Base-by-base conservation (phyloP, 2,797 vertebrate species). In the Sebastiscus tertius region DNA sequence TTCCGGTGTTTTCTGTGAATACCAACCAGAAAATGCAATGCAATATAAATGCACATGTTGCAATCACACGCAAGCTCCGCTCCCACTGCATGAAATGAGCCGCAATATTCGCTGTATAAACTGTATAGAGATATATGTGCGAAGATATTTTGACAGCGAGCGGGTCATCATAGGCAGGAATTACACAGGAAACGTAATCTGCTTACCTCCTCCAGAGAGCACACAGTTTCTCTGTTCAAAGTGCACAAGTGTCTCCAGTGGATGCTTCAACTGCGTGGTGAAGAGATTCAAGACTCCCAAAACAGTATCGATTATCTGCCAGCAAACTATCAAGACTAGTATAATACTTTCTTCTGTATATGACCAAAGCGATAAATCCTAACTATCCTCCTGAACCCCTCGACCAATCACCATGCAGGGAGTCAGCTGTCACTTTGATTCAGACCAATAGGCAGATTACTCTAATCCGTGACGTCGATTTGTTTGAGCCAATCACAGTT, bases 171-270 rank as follows among this genome's bases (percentile, higher is more conserved):
- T 4, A 26, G 73, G 8, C 60, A 56, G 89, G 92, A 92, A 91
- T 92, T 89, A 92, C 71, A 52, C n/a, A 7, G 80, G 69, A 84
- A 65, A 83, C 79, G 16, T 95, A 95, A 95, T 93, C 94, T 91
- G 11, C 94, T 95, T 95, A 95, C 94, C 93, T 93, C 79, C 76
- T 85, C 34, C 82, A 77, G 46, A 81, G 36, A 86, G 83, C 77
- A 59, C 77, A 59, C 82, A 49, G 80, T 71, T 27, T 46, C 49
- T 72, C 60, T 5, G 13, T 14, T 54, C 10, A 27, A 55, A 18
- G 11, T 26, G 33, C 55, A 20, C 75, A 4, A 24, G 24, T 24
- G 62, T 60, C 59, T 54, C 55, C 36, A 6, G 1, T 26, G 61
- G 22, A 42, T 59, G 14, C 42, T 55, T 55, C 74, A 11, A 58